phyloP scores from a whole-genome alignment of 1,140 invertebrate genomes.

The Chrysopa pallens region DNA sequence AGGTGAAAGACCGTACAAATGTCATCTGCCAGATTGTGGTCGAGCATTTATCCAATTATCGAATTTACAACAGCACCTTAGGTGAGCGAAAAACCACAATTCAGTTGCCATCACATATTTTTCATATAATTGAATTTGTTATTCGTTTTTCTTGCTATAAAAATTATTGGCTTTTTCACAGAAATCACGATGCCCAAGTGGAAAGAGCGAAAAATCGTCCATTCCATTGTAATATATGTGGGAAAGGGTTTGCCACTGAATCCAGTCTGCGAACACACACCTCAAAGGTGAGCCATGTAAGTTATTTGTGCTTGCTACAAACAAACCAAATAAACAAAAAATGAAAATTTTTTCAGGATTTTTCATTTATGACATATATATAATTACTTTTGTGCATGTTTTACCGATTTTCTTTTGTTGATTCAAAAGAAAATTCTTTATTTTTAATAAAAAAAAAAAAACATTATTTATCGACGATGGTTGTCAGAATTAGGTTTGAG shows the following conservation, averaged over 20 bases:
- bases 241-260: slow-evolving; percentile 91
- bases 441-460: too few relatives aligned
- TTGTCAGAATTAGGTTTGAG: too few relatives aligned
- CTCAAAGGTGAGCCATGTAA: slow-evolving; percentile 80
- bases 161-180: neutral
- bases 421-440: too few relatives aligned
- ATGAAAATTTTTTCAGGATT: too few relatives aligned
- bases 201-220: slow-evolving; percentile 87
- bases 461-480: too few relatives aligned
- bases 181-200: slow-evolving; percentile 87
- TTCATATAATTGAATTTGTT: too few relatives aligned
- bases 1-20: slow-evolving; percentile 95
- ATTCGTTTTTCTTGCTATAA: too few relatives aligned
- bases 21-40: slow-evolving; percentile 86
- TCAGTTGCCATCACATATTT: too few relatives aligned
- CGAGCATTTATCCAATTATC: slow-evolving; percentile 93
- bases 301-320: slow-evolving; percentile 18
- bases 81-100: slow-evolving; percentile 17
- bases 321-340: too few relatives aligned
- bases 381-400: too few relatives aligned
- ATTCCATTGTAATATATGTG: slow-evolving; percentile 91
- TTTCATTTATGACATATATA: too few relatives aligned
- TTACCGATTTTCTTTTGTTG: too few relatives aligned
- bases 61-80: slow-evolving; percentile 89
- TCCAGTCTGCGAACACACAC: slow-evolving; percentile 88